These are phyloP conservation scores for Bathynomus jamesi DNA, from an alignment of 1,140 invertebrate genomes.

Conservation along the genomic window DNA sequence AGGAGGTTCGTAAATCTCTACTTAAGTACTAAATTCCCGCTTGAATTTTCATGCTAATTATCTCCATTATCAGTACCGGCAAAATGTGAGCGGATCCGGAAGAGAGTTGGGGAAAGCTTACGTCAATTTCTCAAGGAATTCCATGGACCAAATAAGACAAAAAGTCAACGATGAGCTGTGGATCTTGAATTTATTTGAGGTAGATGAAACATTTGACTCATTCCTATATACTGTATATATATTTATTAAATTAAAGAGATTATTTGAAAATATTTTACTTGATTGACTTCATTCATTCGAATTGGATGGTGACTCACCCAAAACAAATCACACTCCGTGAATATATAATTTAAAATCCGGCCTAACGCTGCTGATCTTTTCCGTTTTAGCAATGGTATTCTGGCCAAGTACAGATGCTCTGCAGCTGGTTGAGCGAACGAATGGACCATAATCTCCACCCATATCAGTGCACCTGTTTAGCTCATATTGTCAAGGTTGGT, in stretches of 20 bases:
- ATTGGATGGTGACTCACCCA: too few relatives aligned
- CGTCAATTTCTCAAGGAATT: slow-evolving; percentile 93
- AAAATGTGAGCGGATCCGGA: slow-evolving; percentile 80
- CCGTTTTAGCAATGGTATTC: slow-evolving; percentile 97
- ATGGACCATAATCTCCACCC: slow-evolving; percentile 89
- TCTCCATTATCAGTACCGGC: background rate
- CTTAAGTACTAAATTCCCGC: too few relatives aligned
- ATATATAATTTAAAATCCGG: too few relatives aligned
- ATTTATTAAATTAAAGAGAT: too few relatives aligned
- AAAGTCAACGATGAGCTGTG: slow-evolving; percentile 96
- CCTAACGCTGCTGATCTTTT: too few relatives aligned
- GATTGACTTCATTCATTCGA: too few relatives aligned
- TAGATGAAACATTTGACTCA: slow-evolving; percentile 41
- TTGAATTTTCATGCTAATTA: too few relatives aligned
- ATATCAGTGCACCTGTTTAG: slow-evolving; percentile 93
- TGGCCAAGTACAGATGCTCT: slow-evolving; percentile 85
- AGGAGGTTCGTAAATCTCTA: too few relatives aligned
- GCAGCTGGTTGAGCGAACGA: slow-evolving; percentile 88
- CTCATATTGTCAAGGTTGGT: slow-evolving; percentile 86
- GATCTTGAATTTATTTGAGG: slow-evolving; percentile 94
- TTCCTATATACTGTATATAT: slow-evolving; percentile 6
- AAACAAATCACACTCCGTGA: too few relatives aligned
- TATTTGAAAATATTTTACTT: too few relatives aligned
- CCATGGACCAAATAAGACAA: slow-evolving; percentile 94
- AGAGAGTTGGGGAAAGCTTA: slow-evolving; percentile 94